Evolutionary conservation across 1,140 invertebrate species (phyloP).

Genomic region (Bombyx mori): DNA sequence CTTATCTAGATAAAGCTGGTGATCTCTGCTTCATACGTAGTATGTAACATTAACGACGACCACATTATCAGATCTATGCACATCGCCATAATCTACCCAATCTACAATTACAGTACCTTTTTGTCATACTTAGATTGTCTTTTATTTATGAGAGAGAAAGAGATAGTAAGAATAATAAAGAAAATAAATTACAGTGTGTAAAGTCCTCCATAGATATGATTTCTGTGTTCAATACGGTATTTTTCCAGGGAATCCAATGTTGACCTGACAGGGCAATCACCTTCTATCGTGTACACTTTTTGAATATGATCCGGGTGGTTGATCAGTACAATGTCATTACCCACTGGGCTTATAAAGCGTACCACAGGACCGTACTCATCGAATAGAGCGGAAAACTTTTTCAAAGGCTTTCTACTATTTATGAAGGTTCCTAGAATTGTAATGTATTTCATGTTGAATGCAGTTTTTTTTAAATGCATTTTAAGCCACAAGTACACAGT

Average conservation of each 20-base stretch:
- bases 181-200: constrained; percentile 70
- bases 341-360: constrained; percentile 73
- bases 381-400: constrained; percentile 69
- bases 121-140: no score
- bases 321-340: constrained; percentile 73
- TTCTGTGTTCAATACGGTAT: constrained; percentile 72
- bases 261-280: constrained; percentile 71
- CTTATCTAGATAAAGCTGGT: no score
- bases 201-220: constrained; percentile 69
- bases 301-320: constrained; percentile 75
- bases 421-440: constrained; percentile 49
- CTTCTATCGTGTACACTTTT: constrained; percentile 73
- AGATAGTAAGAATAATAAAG: constrained; percentile 1
- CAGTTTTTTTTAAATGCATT: constrained; percentile 27
- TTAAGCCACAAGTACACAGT: no score
- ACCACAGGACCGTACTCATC: constrained; percentile 77
- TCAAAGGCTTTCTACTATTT: constrained; percentile 46
- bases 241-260: constrained; percentile 75
- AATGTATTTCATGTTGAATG: constrained; percentile 13
- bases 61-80: no score
- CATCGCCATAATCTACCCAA: no score
- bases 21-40: no score
- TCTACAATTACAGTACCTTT: no score
- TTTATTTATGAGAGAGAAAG: no score
- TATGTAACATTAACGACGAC: no score